These are phyloP conservation scores for Polia nebulosa DNA, from an alignment of 2,888 invertebrate genomes.

Conservation along the genomic window DNA sequence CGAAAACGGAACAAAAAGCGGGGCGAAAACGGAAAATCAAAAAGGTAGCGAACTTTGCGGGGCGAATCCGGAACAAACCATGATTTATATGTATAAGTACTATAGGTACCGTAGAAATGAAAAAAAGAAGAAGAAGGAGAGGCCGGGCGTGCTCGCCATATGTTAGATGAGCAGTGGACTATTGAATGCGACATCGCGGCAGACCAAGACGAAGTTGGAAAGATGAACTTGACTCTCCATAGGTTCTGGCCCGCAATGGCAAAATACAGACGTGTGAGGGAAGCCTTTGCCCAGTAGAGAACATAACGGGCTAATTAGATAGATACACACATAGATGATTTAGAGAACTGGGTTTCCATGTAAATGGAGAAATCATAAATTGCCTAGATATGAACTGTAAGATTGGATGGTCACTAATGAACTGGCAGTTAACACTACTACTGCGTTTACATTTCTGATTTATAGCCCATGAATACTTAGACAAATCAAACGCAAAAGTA, in stretches of 20 bases:
- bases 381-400: slow-evolving; percentile 4
- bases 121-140: too few species aligned
- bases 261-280: background rate
- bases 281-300: too few species aligned
- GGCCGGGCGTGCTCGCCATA: too few species aligned
- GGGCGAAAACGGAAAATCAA: too few species aligned
- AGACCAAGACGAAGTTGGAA: background rate
- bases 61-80: too few species aligned
- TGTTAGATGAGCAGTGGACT: too few species aligned
- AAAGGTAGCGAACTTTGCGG: too few species aligned
- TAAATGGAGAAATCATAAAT: slow-evolving; percentile 22
- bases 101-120: too few species aligned
- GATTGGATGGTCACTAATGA: slow-evolving; percentile 20
- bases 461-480: slow-evolving; percentile 11
- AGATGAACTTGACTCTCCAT: background rate
- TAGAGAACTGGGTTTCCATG: slow-evolving; percentile 17
- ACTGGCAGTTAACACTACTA: slow-evolving; percentile 17
- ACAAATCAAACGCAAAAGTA: background rate
- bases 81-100: too few species aligned
- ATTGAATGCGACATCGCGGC: too few species aligned
- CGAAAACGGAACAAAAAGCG: too few species aligned
- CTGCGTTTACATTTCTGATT: slow-evolving; percentile 18
- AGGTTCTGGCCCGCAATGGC: background rate
- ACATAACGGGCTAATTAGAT: background rate
- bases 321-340: background rate